A percentile compares a stretch with the other conserved stretches of the same genome.
phyloP scores from a whole-genome alignment of 2,888 invertebrate genomes.

The Graphium colonna region DNA sequence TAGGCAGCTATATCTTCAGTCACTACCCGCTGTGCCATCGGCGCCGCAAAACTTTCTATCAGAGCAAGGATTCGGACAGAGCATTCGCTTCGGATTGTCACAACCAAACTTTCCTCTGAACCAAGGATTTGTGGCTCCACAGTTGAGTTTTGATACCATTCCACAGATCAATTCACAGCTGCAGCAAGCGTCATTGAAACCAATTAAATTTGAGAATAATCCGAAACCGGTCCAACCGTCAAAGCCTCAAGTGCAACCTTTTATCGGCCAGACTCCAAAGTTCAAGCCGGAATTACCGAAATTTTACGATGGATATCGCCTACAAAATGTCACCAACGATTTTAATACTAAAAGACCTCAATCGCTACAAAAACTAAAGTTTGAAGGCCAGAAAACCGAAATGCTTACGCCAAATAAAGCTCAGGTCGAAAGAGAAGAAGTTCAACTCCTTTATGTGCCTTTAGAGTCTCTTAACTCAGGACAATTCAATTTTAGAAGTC shows the following conservation, averaged over 20 bases:
- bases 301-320: conserved; percentile 66
- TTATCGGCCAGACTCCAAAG: conserved; percentile 43
- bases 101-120: conserved; percentile 63
- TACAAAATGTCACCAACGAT: conserved; percentile 52
- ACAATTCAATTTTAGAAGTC: conserved; percentile 62
- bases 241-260: conserved; percentile 49
- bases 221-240: conserved; percentile 38
- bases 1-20: conserved; percentile 64
- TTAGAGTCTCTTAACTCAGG: conserved; percentile 84
- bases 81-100: conserved; percentile 61
- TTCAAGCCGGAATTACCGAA: conserved; percentile 52
- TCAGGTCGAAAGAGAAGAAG: conserved; percentile 81
- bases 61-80: conserved; percentile 68
- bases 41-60: conserved; percentile 68
- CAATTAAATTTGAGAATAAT: conserved; percentile 53
- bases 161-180: conserved; percentile 48
- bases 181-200: conserved; percentile 39
- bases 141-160: conserved; percentile 53
- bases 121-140: conserved; percentile 64
- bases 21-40: conserved; percentile 60
- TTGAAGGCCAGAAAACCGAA: conserved; percentile 50
- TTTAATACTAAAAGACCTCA: conserved; percentile 52
- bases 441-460: conserved; percentile 90
- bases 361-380: conserved; percentile 62
- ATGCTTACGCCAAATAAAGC: conserved; percentile 40